Evolutionary conservation across 2,113 vertebrate genomes (phyloP).

Genomic region (Chaetorhynchus papuensis): DNA sequence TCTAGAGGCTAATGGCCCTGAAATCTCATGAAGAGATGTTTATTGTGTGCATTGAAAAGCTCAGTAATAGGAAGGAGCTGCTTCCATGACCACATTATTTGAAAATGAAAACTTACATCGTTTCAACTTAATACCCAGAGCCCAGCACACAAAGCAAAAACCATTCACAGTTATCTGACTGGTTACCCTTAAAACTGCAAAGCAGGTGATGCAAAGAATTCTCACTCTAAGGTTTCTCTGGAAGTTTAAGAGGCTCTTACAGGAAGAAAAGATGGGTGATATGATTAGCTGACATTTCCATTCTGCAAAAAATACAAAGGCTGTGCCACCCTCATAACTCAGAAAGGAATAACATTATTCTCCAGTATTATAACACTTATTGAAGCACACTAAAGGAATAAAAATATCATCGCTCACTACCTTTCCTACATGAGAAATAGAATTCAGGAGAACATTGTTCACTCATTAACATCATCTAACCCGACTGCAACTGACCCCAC

Average conservation of each 20-base stretch:
- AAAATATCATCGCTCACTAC: neutral
- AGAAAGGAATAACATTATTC: neutral
- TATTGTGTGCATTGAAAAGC: neutral
- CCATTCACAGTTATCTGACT: neutral
- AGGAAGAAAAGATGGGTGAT: neutral
- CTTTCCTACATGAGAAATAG: neutral
- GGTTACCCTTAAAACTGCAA: neutral
- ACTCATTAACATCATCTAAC: neutral
- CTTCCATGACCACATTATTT: neutral
- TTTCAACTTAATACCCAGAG: neutral
- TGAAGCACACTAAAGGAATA: neutral
- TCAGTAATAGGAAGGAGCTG: neutral
- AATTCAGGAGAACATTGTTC: neutral
- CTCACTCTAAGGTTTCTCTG: neutral
- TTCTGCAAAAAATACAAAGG: neutral
- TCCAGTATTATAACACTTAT: neutral
- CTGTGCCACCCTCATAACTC: neutral
- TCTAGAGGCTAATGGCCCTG: neutral
- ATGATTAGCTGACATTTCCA: neutral
- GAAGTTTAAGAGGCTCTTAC: neutral
- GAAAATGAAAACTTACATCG: neutral
- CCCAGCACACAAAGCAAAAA: neutral
- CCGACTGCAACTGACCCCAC: neutral
- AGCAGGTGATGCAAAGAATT: neutral
- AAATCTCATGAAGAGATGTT: neutral